Percentiles rank a stretch among this genome's conserved stretches.
Conservation (phyloP, 2,797 vertebrate species). For the Pseudochirops cupreus region DNA sequence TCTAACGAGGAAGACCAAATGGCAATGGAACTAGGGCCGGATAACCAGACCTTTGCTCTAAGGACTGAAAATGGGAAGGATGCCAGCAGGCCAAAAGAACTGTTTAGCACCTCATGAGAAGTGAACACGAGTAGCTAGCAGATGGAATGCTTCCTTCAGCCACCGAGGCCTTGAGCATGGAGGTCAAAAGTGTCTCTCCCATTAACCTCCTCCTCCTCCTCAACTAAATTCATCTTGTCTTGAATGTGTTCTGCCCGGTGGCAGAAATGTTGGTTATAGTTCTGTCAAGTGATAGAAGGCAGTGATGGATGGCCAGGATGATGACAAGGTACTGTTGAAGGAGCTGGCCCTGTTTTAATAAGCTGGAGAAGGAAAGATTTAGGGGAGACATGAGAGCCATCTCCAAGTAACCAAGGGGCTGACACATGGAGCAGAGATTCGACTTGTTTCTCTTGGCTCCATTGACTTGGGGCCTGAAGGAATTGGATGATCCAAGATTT, state of each 20-base stretch:
- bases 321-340: neutral
- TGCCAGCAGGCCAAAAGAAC: neutral
- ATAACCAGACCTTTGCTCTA: neutral
- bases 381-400: neutral
- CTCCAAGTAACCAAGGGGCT: neutral
- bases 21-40: neutral
- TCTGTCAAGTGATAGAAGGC: neutral
- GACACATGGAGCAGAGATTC: neutral
- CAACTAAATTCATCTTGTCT: neutral
- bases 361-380: neutral
- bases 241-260: neutral
- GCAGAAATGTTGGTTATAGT: neutral
- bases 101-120: neutral
- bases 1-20: neutral
- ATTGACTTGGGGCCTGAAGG: neutral
- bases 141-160: neutral
- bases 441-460: neutral
- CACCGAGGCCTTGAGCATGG: neutral
- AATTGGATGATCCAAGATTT: neutral
- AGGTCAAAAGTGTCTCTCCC: neutral
- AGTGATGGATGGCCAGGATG: neutral
- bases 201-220: neutral
- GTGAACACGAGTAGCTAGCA: neutral
- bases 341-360: neutral
- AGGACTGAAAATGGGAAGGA: neutral